Conservation (phyloP, 2,888 invertebrate genomes). For the Opisthograptis luteolata region DNA sequence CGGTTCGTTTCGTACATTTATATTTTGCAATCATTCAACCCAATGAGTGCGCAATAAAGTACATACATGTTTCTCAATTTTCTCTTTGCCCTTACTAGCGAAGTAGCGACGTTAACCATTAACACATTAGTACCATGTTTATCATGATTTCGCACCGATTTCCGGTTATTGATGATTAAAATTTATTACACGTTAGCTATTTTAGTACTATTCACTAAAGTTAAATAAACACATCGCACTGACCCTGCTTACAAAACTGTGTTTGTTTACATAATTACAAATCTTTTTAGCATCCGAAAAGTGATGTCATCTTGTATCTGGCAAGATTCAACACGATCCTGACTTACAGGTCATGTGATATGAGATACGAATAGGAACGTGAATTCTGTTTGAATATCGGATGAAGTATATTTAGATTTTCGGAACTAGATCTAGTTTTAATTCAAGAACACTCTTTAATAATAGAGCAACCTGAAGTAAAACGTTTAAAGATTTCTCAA, state of each 20-base stretch:
- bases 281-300: conserved; percentile 66
- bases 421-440: background rate
- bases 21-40: conserved; percentile 31
- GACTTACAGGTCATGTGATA: conserved; percentile 16
- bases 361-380: background rate
- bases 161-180: conserved; percentile 38
- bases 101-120: too few species aligned
- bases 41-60: conserved; percentile 3
- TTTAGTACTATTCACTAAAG: conserved; percentile 34
- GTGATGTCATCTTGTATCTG: conserved; percentile 61
- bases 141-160: conserved; percentile 33
- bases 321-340: conserved; percentile 33
- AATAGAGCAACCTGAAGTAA: too few species aligned
- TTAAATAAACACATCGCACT: conserved; percentile 12
- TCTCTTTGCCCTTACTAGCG: too few species aligned
- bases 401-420: too few species aligned
- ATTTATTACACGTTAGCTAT: conserved; percentile 1
- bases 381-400: background rate
- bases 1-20: background rate
- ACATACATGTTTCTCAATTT: background rate
- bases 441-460: too few species aligned
- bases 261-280: conserved; percentile 76
- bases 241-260: conserved; percentile 42
- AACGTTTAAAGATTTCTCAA: too few species aligned
- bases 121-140: background rate